phyloP scores from a whole-genome alignment of 2,888 invertebrate species.

The Cephonodes hylas region DNA sequence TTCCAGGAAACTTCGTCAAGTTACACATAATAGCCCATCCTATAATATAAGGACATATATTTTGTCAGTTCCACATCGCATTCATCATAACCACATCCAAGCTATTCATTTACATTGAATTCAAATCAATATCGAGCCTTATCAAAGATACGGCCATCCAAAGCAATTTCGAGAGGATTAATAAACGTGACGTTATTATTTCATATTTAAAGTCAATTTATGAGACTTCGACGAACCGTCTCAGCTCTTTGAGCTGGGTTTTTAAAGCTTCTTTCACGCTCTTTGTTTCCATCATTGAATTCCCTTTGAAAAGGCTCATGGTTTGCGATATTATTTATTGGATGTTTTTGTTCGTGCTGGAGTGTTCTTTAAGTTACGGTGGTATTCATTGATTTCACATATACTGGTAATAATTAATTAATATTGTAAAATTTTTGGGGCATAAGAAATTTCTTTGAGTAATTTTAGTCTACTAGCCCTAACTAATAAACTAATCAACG shows the following conservation, averaged over 20 bases:
- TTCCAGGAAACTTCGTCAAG: too few species aligned
- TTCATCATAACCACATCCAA: background rate
- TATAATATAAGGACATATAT: too few species aligned
- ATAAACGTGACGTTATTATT: slow-evolving; percentile 21
- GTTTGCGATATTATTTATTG: slow-evolving; percentile 15
- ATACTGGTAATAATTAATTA: too few species aligned
- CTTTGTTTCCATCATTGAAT: slow-evolving; percentile 23
- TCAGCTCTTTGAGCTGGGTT: slow-evolving; percentile 18
- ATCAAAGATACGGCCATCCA: background rate
- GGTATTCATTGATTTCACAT: too few species aligned
- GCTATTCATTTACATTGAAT: background rate
- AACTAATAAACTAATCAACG: too few species aligned
- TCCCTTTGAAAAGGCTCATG: slow-evolving; percentile 15
- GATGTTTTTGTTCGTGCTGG: background rate
- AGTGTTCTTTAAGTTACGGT: too few species aligned
- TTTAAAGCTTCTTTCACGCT: slow-evolving; percentile 12
- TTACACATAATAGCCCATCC: too few species aligned
- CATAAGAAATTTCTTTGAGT: too few species aligned
- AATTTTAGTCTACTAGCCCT: too few species aligned
- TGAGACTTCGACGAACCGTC: slow-evolving; percentile 16
- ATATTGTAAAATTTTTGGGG: too few species aligned
- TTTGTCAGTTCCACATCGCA: too few species aligned
- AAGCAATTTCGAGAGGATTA: slow-evolving; percentile 10
- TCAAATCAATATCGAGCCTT: background rate
- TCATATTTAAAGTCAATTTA: slow-evolving; percentile 15